Base-by-base conservation (phyloP, 1,140 invertebrate species). In the Andricus grossulariae region DNA sequence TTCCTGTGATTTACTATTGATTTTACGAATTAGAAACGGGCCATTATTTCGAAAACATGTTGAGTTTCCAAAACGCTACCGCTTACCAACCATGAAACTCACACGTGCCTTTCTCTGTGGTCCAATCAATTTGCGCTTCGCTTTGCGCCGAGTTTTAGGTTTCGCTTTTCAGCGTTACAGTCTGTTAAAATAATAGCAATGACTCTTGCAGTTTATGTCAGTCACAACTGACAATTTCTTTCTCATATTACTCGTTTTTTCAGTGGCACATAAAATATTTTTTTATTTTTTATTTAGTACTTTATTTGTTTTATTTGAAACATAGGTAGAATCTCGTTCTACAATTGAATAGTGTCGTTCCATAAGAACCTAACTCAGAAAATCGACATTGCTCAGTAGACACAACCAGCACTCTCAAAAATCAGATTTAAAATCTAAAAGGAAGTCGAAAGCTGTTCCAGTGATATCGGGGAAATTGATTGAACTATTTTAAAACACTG, bases 121-220 rank as follows among this genome's bases (percentile, higher is more conserved):
- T 39, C 60, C 60, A 66, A 66, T 66, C 60, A 39, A 21, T 32
- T 39, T 39, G 60, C 60, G 39, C 39, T 39, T 66, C 60, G n/a
- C 25, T 32, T 39, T 39, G 60, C 60, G 39, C 39, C n/a, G 60
- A 66, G 60, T 39, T 25, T 60, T 32, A 45, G 15, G 60, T 66
- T 66, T 39, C 60, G 57, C 57, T 60, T 60, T 60, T 60, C 57
- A 60, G 57, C 57, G 57, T 60, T 60, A 19, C 57, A 60, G 57
- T 32, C 57, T 60, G 25, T 60, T 66, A 45, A 66, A 39, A 39
- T 66, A 66, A 66, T 32, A 39, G 25, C 39, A 66, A 66, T 66
- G 10, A 39, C 32, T 66, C 60, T 32, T n/a, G 60, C 60, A 32
- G 39, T 66, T 39, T 32, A n/a, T 32, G n/a, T 66, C 39, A 66